Evolutionary conservation across 2,888 invertebrate species (phyloP).

Genomic region (Lycocerus yunnanus): DNA sequence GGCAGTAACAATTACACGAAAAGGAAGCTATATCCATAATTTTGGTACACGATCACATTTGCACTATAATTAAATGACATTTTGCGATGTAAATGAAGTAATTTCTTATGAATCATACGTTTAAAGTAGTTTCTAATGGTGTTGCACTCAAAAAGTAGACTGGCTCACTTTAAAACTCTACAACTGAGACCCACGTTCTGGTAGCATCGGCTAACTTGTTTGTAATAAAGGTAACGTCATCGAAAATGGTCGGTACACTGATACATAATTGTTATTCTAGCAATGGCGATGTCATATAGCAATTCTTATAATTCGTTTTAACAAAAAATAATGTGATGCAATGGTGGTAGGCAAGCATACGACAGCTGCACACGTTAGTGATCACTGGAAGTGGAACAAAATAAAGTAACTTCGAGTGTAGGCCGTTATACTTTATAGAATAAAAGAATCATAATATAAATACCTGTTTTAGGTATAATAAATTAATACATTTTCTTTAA

Average conservation of each 20-base stretch:
- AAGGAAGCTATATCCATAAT: background rate
- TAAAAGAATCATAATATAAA: background rate
- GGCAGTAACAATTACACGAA: background rate
- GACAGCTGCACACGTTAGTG: background rate
- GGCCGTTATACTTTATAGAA: background rate
- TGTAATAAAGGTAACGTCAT: background rate
- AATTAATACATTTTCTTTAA: too few species aligned
- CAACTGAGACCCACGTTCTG: background rate
- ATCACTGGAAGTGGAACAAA: background rate
- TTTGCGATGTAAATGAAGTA: background rate
- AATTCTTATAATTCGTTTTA: background rate
- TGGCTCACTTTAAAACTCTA: background rate
- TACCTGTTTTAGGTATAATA: background rate
- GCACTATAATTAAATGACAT: background rate
- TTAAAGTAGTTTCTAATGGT: background rate
- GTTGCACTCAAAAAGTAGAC: background rate
- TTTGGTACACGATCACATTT: background rate
- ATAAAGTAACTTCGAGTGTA: background rate
- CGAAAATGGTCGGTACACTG: background rate
- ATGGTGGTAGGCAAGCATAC: background rate
- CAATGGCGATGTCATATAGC: background rate
- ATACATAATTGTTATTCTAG: background rate
- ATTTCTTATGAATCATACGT: background rate
- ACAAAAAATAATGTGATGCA: background rate
- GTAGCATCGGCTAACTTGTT: background rate